Evolutionary conservation across 2,888 invertebrate genomes (phyloP), one percentile per base, ranked within the genome.

Genomic region (Uloborus plumipes): DNA sequence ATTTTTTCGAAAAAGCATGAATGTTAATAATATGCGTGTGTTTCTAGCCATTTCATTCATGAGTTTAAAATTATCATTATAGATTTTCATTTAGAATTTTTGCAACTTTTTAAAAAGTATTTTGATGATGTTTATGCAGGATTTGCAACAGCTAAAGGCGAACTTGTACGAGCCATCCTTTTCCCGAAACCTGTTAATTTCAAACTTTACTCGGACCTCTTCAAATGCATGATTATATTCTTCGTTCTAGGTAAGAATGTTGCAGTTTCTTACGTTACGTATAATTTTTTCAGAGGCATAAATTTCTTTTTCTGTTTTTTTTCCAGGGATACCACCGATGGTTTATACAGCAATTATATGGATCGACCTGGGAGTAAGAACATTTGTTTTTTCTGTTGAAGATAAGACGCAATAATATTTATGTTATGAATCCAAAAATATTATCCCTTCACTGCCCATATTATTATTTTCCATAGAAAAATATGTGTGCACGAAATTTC

Each of bases 181-280:
- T 94, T 93, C 88, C 94, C 95, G 0, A 93, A 93, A 85, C 93
- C 93, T 7, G 92, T 94, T 20, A 93, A 93, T 85, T 93, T 94
- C 87, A 93, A 94, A 88, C 94, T 94, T 88, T 94, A 94, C 88
- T 92, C 92, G 86, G 94, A 95, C 88, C 86, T 88, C 51, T 84
- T 88, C 55, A 87, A 87, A 77, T 86, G 87, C 71, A 86, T 88
- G 70, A 81, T 85, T 6, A 76, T 87, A 22, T 88, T 88, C 82
- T 85, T 88, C 16, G 53, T 87, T 31, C 61, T 88, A 18, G 88
- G 88, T 22, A 69, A 86, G 47, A 69, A 76, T 9, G 22, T 22
- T 18, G 0, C 0, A 59, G 6, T 26, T 59, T 20, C 55, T 6
- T 55, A 18, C 7, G 16, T 20, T 6, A 4, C n/a, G 2, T 59